Base-by-base conservation (phyloP, 2,888 invertebrate genomes). In the Neoscelio sp. region DNA sequence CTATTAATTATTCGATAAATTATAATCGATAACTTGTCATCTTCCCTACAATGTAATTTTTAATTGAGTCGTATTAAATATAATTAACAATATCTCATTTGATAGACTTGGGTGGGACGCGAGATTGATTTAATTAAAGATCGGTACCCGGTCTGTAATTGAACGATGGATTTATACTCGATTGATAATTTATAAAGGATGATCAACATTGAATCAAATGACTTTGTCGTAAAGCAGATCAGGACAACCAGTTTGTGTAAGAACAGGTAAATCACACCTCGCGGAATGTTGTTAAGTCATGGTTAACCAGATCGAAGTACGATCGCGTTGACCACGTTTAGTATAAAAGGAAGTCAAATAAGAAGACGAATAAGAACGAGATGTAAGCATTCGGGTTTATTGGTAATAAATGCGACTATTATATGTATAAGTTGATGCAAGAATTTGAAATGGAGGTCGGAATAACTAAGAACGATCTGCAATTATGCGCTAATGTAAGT, bases 271-370 rank as follows among this genome's bases (percentile, higher is more conserved):
- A 58, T 70, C 68, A 58, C 48, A 70, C 68, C 40, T 48, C 46
- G 46, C 17, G 70, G 70, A 60, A 70, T 68, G 56, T 58, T 60
- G 60, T 50, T 50, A 50, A 60, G 60, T 60, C 70, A 70, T 26
- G 70, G 50, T 46, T 50, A 70, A 50, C 50, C 10, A 38, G 58
- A 44, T 48, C 23, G 17, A 4, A 28, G 26, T 20, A 4, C 18
- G 40, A 46, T 67, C 54, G 33, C 20, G 17, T 26, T 56, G 28
- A 50, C 58, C 40, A 40, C 48, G 7, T 58, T 70, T 58, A 48
- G 68, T 48, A 38, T 48, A 56, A 56, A 23, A 48, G 68, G 68
- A 56, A 48, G 68, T 58, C 2, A n/a, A n/a, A n/a, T n/a, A n/a
- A n/a, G 17, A 26, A 54, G 46, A 58, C 35, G 28, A 48, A 38